Evolutionary conservation across 2,888 invertebrate genomes (phyloP), one percentile per base, ranked within the genome.

Genomic region (Tipula helvola): DNA sequence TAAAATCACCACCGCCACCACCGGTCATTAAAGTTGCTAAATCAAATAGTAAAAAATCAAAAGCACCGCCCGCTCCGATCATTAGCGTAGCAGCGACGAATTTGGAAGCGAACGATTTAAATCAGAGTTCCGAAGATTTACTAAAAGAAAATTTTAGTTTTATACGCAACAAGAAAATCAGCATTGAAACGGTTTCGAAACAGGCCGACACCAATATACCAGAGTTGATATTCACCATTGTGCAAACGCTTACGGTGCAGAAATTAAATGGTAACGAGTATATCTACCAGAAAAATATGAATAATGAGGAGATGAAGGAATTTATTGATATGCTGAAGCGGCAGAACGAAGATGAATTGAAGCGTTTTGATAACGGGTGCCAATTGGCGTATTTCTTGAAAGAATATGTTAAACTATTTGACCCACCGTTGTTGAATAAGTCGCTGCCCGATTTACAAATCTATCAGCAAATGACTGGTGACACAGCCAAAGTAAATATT

Each of bases 271-370:
- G 41, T 3, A 39, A 36, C 39, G 84, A 84, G n/a, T 39, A 84
- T 16, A 84, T 84, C 10, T 84, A 84, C 41, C 39, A 84, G 41
- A 84, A 84, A 39, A 84, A 84, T 84, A 84, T 84, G 84, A 84
- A 84, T 16, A 39, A 39, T 16, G 84, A 84, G 16, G 84, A 84
- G 16, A 84, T 84, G 84, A 36, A 84, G 3, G 84, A 36, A 16
- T 84, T 84, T 10, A 41, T 84, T n/a, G 84, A 39, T 7, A 84
- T 84, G 84, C 10, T 84, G 7, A 36, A 84, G 16, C 36, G 84
- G 8, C 36, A 41, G 13, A 84, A 84, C 39, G 84, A 84, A 13
- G 84, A 84, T n/a, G 84, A 84, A 84, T 41, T 84, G n/a, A 84
- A 84, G 39, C 36, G 84, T 5, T 84, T 84, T n/a, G 39, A 84